Conservation (phyloP, 2,888 invertebrate species). For the Gastrophysa polygoni region DNA sequence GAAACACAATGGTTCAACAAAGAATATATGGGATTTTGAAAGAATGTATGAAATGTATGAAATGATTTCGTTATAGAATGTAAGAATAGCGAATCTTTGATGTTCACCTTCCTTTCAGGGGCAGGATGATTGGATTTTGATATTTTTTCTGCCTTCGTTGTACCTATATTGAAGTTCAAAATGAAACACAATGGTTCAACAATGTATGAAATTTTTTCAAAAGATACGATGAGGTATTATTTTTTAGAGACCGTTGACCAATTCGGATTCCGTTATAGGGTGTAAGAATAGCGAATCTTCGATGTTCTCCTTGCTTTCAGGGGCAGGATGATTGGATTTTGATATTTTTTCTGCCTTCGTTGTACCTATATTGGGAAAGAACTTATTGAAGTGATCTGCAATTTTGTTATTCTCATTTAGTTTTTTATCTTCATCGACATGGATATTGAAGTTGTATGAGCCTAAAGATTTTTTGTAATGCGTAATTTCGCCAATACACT, state of each 20-base stretch:
- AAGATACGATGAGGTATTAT: neutral
- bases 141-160: neutral
- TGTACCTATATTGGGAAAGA: conserved; percentile 1
- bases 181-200: too few species aligned
- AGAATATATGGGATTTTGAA: too few species aligned
- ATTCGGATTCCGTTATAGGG: conserved; percentile 3
- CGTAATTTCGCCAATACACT: conserved; percentile 4
- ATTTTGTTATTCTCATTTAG: neutral
- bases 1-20: too few species aligned
- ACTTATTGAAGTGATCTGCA: neutral
- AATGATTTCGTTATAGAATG: conserved; percentile 3
- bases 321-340: neutral
- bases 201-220: conserved; percentile 1
- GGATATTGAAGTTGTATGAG: neutral
- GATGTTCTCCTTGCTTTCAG: neutral
- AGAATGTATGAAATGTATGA: too few species aligned
- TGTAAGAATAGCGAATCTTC: conserved; percentile 6
- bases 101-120: conserved; percentile 1
- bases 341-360: neutral
- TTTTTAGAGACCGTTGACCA: neutral
- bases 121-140: neutral
- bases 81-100: conserved; percentile 7
- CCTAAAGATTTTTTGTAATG: neutral
- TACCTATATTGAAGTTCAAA: conserved; percentile 1
- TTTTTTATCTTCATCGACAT: conserved; percentile 4